Base-by-base conservation (phyloP, 2,113 vertebrate species). In the Pycnonotus jocosus region DNA sequence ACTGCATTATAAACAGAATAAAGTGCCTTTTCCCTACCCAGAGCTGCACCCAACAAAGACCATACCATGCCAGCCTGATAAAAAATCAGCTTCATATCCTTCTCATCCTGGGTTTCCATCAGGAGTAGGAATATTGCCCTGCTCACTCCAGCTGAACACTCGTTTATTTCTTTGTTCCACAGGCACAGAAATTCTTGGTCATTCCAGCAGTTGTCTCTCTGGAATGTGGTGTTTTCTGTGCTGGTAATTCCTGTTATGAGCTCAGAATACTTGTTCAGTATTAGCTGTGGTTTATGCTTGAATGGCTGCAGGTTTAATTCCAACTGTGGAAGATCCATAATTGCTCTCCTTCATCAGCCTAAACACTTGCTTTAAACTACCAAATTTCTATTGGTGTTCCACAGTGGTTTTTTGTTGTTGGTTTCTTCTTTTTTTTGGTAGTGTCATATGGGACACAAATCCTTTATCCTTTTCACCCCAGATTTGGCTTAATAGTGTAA, bases 401-500 rank as follows among this genome's bases (percentile, higher is more conserved):
- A 27, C 40, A 37, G 61, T 38, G 38, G 38, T 38, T 38, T 38
- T 38, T 38, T 38, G 38, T 38, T 38, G 38, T 38, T 38, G 38
- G 38, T 38, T 61, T 57, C 1, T 47, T 51, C 53, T 76, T 57
- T 66, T 72, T 74, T 58, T 65, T 25, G 21, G 7, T 69, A 33
- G 25, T 54, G n/a, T 86, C 58, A 21, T 69, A 22, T 62, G 81
- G 85, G 85, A 72, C 56, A 80, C 45, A 90, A 94, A 90, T 92
- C 62, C 72, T 93, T 82, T 77, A 74, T 92, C 74, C 82, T 70
- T 92, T 95, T 94, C 68, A 94, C 92, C 79, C 62, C 62, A 77
- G 79, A 93, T 93, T 57, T 92, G 71, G 79, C 79, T 92, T 95
- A 92, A 84, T 89, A 84, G 87, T 70, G 72, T 93, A 93, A 95